These are phyloP conservation scores for Gavia stellata DNA, from an alignment of 2,113 vertebrate species.

Conservation along the genomic window DNA sequence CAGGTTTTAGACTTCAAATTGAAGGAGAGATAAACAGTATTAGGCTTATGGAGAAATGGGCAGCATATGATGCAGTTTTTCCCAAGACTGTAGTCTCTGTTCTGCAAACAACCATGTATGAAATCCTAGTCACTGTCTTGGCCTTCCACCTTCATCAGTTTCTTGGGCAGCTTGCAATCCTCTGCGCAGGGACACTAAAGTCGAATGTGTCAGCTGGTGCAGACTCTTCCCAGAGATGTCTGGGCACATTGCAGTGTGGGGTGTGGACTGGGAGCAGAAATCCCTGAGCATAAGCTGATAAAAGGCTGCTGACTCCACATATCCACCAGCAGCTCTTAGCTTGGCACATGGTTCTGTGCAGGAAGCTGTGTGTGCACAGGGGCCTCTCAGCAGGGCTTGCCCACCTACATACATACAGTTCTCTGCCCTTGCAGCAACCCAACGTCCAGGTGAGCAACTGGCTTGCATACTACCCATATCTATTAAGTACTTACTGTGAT, in stretches of 20 bases:
- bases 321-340: neutral
- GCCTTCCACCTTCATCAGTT: neutral
- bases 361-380: neutral
- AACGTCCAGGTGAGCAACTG: neutral
- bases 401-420: rapidly evolving
- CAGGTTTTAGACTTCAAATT: neutral
- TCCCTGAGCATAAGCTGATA: neutral
- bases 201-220: neutral
- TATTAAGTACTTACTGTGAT: neutral
- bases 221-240: neutral
- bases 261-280: neutral
- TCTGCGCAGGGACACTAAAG: neutral
- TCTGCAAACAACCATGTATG: neutral
- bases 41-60: neutral
- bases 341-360: neutral
- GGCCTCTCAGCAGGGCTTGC: neutral
- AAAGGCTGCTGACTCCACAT: neutral
- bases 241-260: rapidly evolving
- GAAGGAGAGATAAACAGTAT: neutral
- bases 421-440: neutral
- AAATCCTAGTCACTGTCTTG: neutral
- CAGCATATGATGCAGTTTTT: neutral
- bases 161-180: neutral
- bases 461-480: neutral
- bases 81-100: neutral